Percentiles rank a stretch among this genome's conserved stretches.
phyloP scores from a whole-genome alignment of 2,797 vertebrate genomes.

The Ciconia nigra region DNA sequence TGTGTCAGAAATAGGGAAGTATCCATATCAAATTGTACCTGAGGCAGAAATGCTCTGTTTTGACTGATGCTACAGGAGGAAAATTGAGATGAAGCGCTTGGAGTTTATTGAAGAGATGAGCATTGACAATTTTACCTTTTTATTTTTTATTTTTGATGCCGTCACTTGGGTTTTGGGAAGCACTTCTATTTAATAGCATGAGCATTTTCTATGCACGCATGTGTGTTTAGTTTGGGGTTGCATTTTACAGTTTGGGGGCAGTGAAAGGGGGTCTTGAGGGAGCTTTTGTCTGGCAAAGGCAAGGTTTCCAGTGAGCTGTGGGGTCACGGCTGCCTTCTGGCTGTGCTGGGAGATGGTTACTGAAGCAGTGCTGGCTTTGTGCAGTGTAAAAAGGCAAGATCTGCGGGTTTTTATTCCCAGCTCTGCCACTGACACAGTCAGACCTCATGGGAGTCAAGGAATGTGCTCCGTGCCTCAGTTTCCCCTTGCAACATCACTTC shows the following conservation, averaged over 20 bases:
- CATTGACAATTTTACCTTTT: background rate
- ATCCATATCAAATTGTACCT: background rate
- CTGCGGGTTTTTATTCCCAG: background rate
- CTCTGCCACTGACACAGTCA: background rate
- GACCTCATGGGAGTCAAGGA: background rate
- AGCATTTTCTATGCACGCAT: rapidly evolving
- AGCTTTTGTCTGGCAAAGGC: background rate
- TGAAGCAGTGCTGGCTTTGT: background rate
- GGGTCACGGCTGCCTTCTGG: background rate
- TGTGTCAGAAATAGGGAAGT: background rate
- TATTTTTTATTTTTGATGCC: background rate
- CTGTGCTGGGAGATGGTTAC: background rate
- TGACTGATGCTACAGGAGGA: background rate
- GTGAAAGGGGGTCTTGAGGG: background rate
- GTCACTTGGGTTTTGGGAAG: background rate
- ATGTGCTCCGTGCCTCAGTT: background rate
- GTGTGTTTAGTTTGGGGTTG: background rate
- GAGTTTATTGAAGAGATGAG: background rate
- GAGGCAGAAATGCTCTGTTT: background rate
- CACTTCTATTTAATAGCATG: rapidly evolving
- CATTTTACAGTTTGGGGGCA: rapidly evolving
- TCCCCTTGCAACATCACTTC: background rate
- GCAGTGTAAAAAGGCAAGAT: background rate
- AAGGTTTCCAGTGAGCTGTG: background rate
- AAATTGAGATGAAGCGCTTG: background rate